Percentiles rank a stretch among this genome's conserved stretches.
phyloP scores from a whole-genome alignment of 2,888 invertebrate genomes.

The Clitarchus hookeri region DNA sequence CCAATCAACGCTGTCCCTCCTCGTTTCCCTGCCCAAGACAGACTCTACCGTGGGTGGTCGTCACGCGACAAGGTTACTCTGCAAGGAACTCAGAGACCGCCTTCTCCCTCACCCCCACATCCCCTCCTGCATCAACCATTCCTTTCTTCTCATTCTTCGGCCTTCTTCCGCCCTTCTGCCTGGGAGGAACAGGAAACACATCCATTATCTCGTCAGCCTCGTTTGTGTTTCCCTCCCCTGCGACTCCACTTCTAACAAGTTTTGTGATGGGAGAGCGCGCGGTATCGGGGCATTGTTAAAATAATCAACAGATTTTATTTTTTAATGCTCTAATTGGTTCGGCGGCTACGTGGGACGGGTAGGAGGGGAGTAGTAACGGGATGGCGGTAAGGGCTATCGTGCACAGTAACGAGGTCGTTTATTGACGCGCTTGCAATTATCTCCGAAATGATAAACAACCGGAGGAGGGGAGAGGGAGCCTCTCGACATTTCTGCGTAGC shows the following conservation, averaged over 20 bases:
- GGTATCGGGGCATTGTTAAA: conserved; percentile 2
- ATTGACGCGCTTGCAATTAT: neutral
- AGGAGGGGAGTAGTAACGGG: neutral
- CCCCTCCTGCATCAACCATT: neutral
- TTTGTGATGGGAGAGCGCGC: neutral
- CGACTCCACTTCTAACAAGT: neutral
- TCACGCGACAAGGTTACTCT: neutral
- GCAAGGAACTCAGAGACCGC: neutral
- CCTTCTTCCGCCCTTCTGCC: neutral
- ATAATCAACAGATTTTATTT: conserved; percentile 3
- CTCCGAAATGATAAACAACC: conserved; percentile 2
- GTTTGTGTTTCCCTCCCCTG: neutral
- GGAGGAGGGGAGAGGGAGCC: neutral
- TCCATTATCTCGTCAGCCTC: conserved; percentile 21
- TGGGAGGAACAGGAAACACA: conserved; percentile 19
- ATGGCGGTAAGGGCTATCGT: neutral
- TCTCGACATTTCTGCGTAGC: neutral
- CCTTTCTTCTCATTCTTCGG: too few species aligned
- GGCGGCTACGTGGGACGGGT: neutral
- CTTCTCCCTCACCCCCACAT: neutral
- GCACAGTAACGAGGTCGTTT: neutral
- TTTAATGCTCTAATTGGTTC: neutral
- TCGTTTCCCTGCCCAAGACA: neutral
- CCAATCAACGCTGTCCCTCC: too few species aligned
- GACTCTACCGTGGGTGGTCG: neutral